Conservation (phyloP, 2,113 vertebrate genomes). For the Cygnus atratus region DNA sequence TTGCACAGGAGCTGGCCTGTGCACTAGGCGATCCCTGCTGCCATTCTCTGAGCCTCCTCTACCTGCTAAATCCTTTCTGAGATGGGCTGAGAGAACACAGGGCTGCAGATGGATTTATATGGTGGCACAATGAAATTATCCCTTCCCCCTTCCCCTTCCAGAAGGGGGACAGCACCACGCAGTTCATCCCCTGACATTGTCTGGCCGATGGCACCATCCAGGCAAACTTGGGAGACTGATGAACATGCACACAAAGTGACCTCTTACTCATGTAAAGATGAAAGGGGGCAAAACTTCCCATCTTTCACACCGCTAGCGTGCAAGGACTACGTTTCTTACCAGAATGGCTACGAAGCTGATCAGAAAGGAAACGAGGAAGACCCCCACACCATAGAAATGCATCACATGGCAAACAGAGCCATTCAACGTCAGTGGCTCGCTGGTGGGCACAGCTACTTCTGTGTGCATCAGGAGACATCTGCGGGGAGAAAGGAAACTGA, state of each 20-base stretch:
- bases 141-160: neutral
- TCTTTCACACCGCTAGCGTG: rapidly evolving
- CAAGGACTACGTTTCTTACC: conserved; percentile 66
- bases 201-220: neutral
- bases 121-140: neutral
- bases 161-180: neutral
- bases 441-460: conserved; percentile 51
- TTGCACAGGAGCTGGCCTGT: neutral
- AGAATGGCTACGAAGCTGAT: conserved; percentile 81
- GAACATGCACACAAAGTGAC: neutral
- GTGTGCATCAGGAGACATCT: conserved; percentile 88
- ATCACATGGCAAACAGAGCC: conserved; percentile 69
- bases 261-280: neutral
- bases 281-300: neutral
- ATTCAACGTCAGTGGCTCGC: neutral
- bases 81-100: neutral
- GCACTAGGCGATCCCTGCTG: neutral
- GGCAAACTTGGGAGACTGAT: neutral
- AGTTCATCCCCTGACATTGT: neutral
- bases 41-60: neutral
- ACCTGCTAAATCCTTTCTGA: neutral
- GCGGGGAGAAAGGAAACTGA: neutral
- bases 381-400: conserved; percentile 74
- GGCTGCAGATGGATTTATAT: neutral
- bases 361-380: conserved; percentile 84